phyloP scores from a whole-genome alignment of 2,797 vertebrate species.

The Alauda arvensis region DNA sequence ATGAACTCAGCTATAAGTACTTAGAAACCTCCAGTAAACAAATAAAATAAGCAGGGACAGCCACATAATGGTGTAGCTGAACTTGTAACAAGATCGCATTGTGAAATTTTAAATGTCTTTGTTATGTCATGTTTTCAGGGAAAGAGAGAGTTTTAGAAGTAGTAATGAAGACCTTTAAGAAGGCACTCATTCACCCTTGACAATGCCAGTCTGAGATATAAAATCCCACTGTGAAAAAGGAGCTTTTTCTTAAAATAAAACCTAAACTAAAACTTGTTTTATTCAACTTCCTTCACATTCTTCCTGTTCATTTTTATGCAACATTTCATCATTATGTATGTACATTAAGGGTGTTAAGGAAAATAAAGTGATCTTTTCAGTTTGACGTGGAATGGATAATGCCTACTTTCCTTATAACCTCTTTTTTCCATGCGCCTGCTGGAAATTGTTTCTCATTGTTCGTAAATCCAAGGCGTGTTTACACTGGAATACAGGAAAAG shows the following conservation, averaged over 20 bases:
- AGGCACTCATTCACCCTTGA: not conserved
- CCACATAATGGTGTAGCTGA: not conserved
- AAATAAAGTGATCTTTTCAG: constrained; percentile 21
- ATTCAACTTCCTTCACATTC: not conserved
- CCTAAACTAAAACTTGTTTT: not conserved
- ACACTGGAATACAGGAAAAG: constrained; percentile 75
- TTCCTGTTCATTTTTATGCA: not conserved
- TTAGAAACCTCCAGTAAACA: not conserved
- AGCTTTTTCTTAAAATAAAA: no score
- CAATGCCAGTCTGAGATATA: not conserved
- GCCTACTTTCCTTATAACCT: constrained; percentile 31
- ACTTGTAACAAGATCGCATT: not conserved
- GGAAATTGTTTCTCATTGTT: constrained; percentile 79
- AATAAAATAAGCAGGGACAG: not conserved
- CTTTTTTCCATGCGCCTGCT: constrained; percentile 53
- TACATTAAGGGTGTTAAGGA: not conserved
- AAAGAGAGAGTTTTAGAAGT: not conserved
- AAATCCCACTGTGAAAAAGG: not conserved
- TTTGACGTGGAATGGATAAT: constrained; percentile 8
- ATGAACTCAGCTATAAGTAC: not conserved
- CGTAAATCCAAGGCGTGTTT: constrained; percentile 78
- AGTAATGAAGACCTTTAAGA: not conserved
- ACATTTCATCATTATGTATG: not conserved
- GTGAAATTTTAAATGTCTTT: not conserved
- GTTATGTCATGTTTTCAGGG: not conserved